phyloP scores from a whole-genome alignment of 2,888 invertebrate species.

The Tridacna crocea region DNA sequence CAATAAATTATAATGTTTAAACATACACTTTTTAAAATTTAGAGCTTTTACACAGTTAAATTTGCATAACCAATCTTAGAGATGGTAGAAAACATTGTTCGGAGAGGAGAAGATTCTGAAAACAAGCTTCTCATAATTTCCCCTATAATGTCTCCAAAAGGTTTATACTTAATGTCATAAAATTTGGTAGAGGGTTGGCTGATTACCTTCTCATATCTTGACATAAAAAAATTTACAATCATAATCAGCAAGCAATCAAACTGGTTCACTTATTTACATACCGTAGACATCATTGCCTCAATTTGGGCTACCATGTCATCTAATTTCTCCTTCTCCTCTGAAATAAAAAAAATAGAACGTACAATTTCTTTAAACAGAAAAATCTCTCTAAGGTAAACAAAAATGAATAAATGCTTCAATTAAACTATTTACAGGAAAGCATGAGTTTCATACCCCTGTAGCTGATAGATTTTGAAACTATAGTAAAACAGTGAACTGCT shows the following conservation, averaged over 20 bases:
- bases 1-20: too few relatives aligned
- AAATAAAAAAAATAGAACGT: neutral
- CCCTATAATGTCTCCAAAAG: neutral
- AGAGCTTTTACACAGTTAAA: too few relatives aligned
- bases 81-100: too few relatives aligned
- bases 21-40: too few relatives aligned
- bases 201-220: neutral
- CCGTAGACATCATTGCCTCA: constrained; percentile 3
- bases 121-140: too few relatives aligned
- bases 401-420: neutral
- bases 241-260: neutral
- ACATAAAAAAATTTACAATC: neutral
- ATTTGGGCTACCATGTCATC: constrained; percentile 4
- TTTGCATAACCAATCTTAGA: too few relatives aligned
- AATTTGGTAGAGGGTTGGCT: neutral
- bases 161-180: too few relatives aligned
- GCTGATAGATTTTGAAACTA: neutral
- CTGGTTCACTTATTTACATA: neutral
- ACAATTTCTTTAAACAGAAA: neutral
- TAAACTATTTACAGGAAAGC: neutral
- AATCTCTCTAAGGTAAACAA: neutral
- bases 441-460: neutral
- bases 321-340: constrained; percentile 3
- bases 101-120: too few relatives aligned
- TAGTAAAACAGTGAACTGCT: neutral